phyloP scores from a whole-genome alignment of 1,140 invertebrate species.

The Orussus abietinus region DNA sequence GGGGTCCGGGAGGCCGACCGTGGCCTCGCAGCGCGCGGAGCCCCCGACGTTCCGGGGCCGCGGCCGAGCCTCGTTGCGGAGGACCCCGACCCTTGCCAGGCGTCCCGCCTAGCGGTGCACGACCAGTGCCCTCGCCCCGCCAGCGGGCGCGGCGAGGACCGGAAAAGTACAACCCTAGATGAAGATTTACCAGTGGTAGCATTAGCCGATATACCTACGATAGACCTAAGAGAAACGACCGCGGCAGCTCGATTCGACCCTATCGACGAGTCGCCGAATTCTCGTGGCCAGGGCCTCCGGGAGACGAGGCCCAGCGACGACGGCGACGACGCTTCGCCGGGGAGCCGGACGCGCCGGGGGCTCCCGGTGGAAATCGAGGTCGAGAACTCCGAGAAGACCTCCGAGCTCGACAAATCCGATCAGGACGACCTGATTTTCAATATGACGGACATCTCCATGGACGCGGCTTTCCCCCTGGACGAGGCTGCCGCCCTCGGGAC shows the following conservation, averaged over 20 bases:
- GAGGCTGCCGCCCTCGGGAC: slow-evolving; percentile 4
- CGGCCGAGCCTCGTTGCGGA: neutral
- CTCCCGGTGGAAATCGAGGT: neutral
- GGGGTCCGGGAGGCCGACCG: slow-evolving; percentile 16
- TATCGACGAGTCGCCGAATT: neutral
- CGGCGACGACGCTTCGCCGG: neutral
- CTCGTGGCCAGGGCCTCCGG: too few relatives aligned
- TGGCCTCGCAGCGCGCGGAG: slow-evolving; percentile 8
- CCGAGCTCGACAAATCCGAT: slow-evolving; percentile 13
- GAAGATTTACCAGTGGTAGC: slow-evolving; percentile 8
- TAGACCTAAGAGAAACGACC: too few relatives aligned
- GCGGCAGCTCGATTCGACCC: neutral
- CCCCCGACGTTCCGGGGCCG: slow-evolving; percentile 2
- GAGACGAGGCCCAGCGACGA: neutral
- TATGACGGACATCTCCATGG: slow-evolving; percentile 24
- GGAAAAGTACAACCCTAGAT: too few relatives aligned
- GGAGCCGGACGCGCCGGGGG: neutral
- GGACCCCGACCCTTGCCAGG: neutral
- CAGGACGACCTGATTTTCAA: slow-evolving; percentile 27
- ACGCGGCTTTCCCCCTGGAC: slow-evolving; percentile 11
- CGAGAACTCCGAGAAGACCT: neutral
- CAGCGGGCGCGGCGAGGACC: too few relatives aligned
- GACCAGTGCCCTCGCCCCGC: too few relatives aligned
- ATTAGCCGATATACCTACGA: too few relatives aligned
- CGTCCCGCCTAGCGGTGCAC: slow-evolving; percentile 1